Evolutionary conservation across 2,888 invertebrate species (phyloP).

Genomic region (Galeopsomyia nigrocyanea): DNA sequence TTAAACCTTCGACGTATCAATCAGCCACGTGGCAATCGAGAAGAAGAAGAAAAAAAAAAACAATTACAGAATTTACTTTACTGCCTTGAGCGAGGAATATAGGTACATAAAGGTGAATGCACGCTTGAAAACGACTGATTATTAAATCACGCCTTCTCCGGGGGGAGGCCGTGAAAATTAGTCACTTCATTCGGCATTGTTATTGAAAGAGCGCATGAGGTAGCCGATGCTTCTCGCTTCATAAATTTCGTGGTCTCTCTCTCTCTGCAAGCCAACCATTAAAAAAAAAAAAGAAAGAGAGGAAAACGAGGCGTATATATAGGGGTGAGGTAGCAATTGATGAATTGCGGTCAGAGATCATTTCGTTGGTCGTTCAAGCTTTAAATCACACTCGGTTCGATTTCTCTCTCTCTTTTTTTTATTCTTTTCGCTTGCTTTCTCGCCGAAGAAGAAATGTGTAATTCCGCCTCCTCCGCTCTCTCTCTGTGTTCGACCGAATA

Average conservation of each 20-base stretch:
- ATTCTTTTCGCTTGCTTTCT: not conserved
- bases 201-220: constrained; percentile 26
- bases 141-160: constrained; percentile 25
- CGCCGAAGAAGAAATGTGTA: constrained; percentile 23
- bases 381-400: constrained; percentile 42
- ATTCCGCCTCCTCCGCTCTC: constrained; percentile 35
- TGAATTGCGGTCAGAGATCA: constrained; percentile 49
- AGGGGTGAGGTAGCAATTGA: constrained; percentile 34
- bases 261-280: too few species aligned
- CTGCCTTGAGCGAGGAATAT: not conserved
- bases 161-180: constrained; percentile 20
- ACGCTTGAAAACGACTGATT: constrained; percentile 2
- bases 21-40: too few species aligned
- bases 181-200: constrained; percentile 37
- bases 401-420: constrained; percentile 7
- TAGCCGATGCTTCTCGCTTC: constrained; percentile 22
- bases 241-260: constrained; percentile 34
- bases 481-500: constrained; percentile 36
- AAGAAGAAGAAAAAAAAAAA: not conserved
- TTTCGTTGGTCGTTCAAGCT: constrained; percentile 42
- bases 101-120: not conserved
- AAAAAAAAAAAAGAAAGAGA: constrained; percentile 8
- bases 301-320: not conserved
- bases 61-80: too few species aligned
- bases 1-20: constrained; percentile 11